Conservation (phyloP, 2,113 vertebrate species). For the Blennius ocellaris region DNA sequence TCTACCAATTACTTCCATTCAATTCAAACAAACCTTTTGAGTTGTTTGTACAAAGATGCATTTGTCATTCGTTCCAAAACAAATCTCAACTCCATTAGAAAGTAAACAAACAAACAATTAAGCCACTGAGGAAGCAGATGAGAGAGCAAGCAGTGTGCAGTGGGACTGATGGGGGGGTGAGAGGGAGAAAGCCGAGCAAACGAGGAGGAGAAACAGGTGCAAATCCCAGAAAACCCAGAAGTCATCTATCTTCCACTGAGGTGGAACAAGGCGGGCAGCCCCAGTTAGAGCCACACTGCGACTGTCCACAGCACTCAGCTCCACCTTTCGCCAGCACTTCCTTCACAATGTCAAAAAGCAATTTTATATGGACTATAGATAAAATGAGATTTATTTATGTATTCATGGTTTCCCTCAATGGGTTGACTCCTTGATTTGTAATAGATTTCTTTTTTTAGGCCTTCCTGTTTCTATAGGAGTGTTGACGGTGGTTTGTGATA, state of each 20-base stretch:
- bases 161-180: neutral
- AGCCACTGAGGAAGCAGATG: neutral
- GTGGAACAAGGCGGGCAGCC: slow-evolving; percentile 54
- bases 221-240: slow-evolving; percentile 62
- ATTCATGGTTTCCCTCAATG: neutral
- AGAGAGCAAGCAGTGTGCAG: neutral
- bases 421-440: neutral
- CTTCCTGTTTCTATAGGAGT: too few species aligned
- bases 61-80: too few species aligned
- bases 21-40: too few species aligned
- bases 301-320: slow-evolving; percentile 23
- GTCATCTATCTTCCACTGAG: slow-evolving; percentile 69
- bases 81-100: too few species aligned
- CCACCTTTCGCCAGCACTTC: slow-evolving; percentile 25
- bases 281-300: slow-evolving; percentile 14
- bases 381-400: neutral
- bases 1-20: too few species aligned
- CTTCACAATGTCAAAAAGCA: neutral
- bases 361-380: slow-evolving; percentile 18
- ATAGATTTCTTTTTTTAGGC: too few species aligned
- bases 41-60: too few species aligned
- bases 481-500: too few species aligned
- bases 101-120: neutral
- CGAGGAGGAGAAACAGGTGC: slow-evolving; percentile 41
- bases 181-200: neutral